phyloP scores from a whole-genome alignment of 2,113 vertebrate genomes.

The Macquaria australasica region DNA sequence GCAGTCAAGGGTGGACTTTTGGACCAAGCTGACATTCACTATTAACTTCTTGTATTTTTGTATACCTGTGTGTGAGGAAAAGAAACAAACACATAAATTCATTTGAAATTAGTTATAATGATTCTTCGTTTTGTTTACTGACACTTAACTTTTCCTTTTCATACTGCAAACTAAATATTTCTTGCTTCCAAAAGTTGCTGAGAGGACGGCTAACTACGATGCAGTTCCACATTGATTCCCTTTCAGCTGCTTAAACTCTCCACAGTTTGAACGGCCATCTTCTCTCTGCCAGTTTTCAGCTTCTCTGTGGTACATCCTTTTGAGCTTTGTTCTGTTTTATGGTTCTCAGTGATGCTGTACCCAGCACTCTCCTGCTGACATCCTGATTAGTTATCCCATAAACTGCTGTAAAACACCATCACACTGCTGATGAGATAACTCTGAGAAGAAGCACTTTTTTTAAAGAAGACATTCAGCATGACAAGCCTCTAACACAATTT shows the following conservation, averaged over 20 bases:
- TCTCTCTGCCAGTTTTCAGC: conserved; percentile 32
- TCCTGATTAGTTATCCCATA: conserved; percentile 43
- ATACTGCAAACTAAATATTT: conserved; percentile 37
- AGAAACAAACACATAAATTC: background rate
- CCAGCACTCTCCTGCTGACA: conserved; percentile 65
- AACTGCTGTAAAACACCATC: conserved; percentile 35
- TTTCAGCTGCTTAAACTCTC: conserved; percentile 28
- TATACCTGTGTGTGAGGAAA: background rate
- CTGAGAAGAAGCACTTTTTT: background rate
- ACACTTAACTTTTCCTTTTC: conserved; percentile 40
- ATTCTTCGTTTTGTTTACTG: background rate
- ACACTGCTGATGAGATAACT: conserved; percentile 1
- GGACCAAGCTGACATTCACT: background rate
- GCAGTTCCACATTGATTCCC: conserved; percentile 3
- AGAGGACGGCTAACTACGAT: conserved; percentile 15
- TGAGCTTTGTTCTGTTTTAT: conserved; percentile 32
- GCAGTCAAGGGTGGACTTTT: background rate
- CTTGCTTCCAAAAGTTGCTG: conserved; percentile 29
- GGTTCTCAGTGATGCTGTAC: conserved; percentile 57
- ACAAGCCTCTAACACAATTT: background rate
- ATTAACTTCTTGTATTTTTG: background rate
- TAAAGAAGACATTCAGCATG: background rate
- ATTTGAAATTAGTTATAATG: background rate
- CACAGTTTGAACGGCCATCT: conserved; percentile 9
- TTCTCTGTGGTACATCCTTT: conserved; percentile 34